A percentile compares a stretch with the other conserved stretches of the same genome.
phyloP scores from a whole-genome alignment of 2,797 vertebrate genomes.

The Labeo calbasu region DNA sequence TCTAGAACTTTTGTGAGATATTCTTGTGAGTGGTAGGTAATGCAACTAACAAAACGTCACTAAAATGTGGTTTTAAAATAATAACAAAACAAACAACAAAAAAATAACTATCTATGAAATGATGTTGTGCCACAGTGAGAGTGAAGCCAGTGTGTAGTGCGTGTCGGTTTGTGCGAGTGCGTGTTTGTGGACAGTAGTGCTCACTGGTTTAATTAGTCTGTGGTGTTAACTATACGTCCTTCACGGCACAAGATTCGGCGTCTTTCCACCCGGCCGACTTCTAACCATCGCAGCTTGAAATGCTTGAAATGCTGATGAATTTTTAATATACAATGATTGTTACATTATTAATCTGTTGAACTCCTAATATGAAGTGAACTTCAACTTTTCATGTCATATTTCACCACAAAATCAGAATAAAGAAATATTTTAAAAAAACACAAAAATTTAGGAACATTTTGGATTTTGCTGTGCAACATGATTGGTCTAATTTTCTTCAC shows the following conservation, averaged over 20 bases:
- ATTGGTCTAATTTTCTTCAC: neutral
- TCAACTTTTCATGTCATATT: neutral
- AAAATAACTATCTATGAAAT: slow-evolving; percentile 32
- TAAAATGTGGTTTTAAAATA: slow-evolving; percentile 51
- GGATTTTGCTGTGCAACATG: neutral
- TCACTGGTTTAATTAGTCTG: slow-evolving; percentile 31
- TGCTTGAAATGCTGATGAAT: slow-evolving; percentile 20
- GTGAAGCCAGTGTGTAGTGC: slow-evolving; percentile 43
- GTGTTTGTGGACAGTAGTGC: slow-evolving; percentile 42
- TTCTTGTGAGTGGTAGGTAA: slow-evolving; percentile 67
- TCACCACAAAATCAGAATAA: neutral
- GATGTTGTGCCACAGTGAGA: slow-evolving; percentile 53
- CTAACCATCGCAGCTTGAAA: neutral
- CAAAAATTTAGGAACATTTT: neutral
- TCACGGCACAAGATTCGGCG: neutral
- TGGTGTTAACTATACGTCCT: slow-evolving; percentile 36
- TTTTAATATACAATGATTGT: slow-evolving; percentile 4
- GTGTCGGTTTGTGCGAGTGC: slow-evolving; percentile 32
- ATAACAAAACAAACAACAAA: slow-evolving; percentile 26
- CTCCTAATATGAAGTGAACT: neutral
- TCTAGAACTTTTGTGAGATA: slow-evolving; percentile 68
- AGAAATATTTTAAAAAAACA: neutral
- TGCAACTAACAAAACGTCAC: slow-evolving; percentile 50
- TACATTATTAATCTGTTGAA: neutral
- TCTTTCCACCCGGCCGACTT: slow-evolving; percentile 1